A percentile compares a stretch with the other conserved stretches of the same genome.
Evolutionary conservation across 1,140 invertebrate species (phyloP).

Genomic region (Radopholus similis): DNA sequence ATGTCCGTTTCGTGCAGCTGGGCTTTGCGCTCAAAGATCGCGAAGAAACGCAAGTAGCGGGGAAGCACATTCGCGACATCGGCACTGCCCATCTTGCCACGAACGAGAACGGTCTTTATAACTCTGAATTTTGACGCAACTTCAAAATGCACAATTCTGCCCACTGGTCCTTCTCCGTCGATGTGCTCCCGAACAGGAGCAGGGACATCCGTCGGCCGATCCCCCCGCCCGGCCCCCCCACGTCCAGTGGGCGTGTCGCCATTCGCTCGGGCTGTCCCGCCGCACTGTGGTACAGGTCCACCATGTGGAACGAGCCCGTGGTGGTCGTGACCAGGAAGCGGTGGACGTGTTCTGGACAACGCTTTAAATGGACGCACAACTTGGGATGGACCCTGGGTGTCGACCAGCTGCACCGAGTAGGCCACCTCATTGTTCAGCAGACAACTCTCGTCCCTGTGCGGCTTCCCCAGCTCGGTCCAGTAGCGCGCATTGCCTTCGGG

Average conservation of each 20-base stretch:
- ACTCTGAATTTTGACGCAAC: constrained; percentile 9
- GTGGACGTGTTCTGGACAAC: constrained; percentile 30
- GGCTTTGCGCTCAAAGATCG: constrained; percentile 11
- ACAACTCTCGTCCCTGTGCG: constrained; percentile 21
- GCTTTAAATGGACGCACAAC: constrained; percentile 2
- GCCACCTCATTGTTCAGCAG: constrained; percentile 36
- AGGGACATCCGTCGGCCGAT: constrained; percentile 24
- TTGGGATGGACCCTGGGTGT: constrained; percentile 26
- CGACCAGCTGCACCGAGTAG: constrained; percentile 22
- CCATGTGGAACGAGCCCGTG: constrained; percentile 29
- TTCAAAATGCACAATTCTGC: background rate
- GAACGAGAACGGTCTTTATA: constrained; percentile 6
- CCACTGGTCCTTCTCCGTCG: constrained; percentile 16
- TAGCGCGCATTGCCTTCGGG: constrained; percentile 29
- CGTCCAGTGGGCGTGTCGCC: constrained; percentile 26
- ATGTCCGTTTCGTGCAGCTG: constrained; percentile 3
- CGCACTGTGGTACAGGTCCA: constrained; percentile 26
- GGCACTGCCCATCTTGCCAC: background rate
- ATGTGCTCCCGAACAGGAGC: constrained; percentile 21
- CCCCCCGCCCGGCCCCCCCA: constrained; percentile 11
- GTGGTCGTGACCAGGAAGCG: constrained; percentile 34
- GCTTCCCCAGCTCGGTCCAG: constrained; percentile 32
- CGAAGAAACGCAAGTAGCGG: constrained; percentile 9
- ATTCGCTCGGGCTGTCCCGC: constrained; percentile 14
- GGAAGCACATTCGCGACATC: constrained; percentile 10